These are phyloP conservation scores for Crotalus helleri DNA, from an alignment of 2,113 vertebrate genomes.

Conservation along the genomic window DNA sequence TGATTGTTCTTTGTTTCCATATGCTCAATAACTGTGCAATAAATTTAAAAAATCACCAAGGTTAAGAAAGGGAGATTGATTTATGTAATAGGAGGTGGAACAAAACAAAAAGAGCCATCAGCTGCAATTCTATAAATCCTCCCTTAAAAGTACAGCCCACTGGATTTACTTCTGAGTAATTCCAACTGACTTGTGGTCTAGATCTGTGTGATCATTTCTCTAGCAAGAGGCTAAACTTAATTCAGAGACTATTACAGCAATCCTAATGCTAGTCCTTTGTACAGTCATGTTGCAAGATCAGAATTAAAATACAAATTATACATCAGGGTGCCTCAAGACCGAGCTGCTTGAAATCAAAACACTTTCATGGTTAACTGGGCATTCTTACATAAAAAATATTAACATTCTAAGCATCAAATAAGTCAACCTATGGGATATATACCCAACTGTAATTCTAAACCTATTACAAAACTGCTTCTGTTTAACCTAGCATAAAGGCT, in stretches of 20 bases:
- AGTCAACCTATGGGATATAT: neutral
- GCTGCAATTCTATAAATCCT: neutral
- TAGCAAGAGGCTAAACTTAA: neutral
- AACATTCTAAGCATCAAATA: neutral
- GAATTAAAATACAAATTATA: neutral
- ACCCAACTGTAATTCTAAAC: neutral
- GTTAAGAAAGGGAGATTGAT: neutral
- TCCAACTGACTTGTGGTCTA: neutral
- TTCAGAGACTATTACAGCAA: neutral
- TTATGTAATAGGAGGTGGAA: neutral
- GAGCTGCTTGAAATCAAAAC: slow-evolving; percentile 1
- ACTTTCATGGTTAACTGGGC: slow-evolving; percentile 18
- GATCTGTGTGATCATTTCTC: neutral
- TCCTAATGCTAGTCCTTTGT: neutral
- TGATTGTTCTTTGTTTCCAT: neutral
- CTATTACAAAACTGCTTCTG: neutral
- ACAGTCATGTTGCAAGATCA: neutral
- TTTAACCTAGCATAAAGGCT: neutral
- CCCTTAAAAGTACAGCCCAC: neutral
- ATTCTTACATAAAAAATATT: neutral
- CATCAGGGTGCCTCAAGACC: neutral
- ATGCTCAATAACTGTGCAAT: slow-evolving; percentile 6
- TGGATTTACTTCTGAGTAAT: neutral
- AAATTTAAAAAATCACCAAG: neutral
- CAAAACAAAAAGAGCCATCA: neutral